Evolutionary conservation across 2,888 invertebrate genomes (phyloP).

Genomic region (Patella ulyssiponensis): DNA sequence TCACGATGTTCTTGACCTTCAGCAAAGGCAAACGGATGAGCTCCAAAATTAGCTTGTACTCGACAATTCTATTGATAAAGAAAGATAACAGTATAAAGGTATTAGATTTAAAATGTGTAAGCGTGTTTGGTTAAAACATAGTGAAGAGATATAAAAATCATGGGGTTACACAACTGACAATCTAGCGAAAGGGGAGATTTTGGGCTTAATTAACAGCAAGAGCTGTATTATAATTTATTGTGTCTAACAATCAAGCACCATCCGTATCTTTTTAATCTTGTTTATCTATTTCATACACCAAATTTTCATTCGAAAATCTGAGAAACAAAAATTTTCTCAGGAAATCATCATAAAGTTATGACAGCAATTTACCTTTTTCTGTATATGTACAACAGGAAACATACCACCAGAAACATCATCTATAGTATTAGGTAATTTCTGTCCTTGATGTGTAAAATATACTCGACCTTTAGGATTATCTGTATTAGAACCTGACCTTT

Average conservation of each 20-base stretch:
- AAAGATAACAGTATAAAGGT: neutral
- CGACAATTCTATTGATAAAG: slow-evolving; percentile 57
- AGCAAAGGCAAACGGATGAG: slow-evolving; percentile 67
- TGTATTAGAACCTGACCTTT: slow-evolving; percentile 56
- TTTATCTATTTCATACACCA: neutral
- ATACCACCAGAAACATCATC: slow-evolving; percentile 70
- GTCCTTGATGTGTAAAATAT: slow-evolving; percentile 71
- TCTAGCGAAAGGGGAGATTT: no score
- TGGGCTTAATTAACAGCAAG: no score
- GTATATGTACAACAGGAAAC: slow-evolving; percentile 72
- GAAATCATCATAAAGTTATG: neutral
- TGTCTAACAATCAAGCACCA: no score
- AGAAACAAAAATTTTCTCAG: neutral
- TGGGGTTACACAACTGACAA: no score
- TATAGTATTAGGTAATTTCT: slow-evolving; percentile 62
- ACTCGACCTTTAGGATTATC: slow-evolving; percentile 66
- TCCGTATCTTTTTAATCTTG: no score
- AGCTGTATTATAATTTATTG: no score
- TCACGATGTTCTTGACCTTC: slow-evolving; percentile 69
- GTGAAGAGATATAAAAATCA: no score
- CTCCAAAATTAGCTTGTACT: slow-evolving; percentile 71
- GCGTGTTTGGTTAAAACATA: no score
- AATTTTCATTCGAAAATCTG: neutral
- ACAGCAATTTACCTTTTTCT: slow-evolving; percentile 64
- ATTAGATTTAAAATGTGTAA: no score